phyloP scores from a whole-genome alignment of 2,888 invertebrate genomes.

The Mayetiola destructor region DNA sequence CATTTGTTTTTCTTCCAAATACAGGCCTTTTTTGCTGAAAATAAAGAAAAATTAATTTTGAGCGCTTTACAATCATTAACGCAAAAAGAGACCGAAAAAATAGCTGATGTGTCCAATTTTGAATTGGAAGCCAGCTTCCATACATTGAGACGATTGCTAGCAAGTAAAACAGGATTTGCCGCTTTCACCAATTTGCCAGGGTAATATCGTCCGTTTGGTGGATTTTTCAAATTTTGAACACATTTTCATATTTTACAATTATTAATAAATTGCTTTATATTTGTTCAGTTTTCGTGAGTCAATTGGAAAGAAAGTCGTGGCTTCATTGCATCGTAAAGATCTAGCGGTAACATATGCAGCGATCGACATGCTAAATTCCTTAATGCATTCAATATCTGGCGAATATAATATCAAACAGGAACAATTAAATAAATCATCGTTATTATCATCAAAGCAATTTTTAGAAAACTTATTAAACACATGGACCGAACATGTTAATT shows the following conservation, averaged over 20 bases:
- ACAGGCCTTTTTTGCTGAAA: constrained; percentile 91
- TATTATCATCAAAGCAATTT: constrained; percentile 81
- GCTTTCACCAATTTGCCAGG: constrained; percentile 82
- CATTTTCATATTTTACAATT: not conserved
- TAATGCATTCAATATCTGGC: constrained; percentile 97
- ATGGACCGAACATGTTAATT: constrained; percentile 88
- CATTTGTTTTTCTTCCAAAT: constrained; percentile 8
- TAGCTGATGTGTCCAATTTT: constrained; percentile 42
- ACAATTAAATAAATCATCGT: constrained; percentile 92
- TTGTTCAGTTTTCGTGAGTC: constrained; percentile 74
- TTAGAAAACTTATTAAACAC: constrained; percentile 84
- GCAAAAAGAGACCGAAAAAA: constrained; percentile 49
- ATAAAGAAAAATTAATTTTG: constrained; percentile 92
- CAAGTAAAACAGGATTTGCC: constrained; percentile 95
- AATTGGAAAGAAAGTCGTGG: constrained; percentile 82
- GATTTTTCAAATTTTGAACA: constrained; percentile 3
- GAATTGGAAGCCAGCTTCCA: constrained; percentile 93
- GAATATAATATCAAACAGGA: constrained; percentile 95
- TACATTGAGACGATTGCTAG: constrained; percentile 79
- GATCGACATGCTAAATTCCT: constrained; percentile 89
- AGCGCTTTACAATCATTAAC: constrained; percentile 77
- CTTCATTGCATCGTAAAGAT: constrained; percentile 73
- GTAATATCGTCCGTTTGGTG: constrained; percentile 34
- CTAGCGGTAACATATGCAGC: constrained; percentile 90
- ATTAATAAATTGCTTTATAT: not conserved